Evolutionary conservation across 2,888 invertebrate genomes (phyloP).

Genomic region (Caenorhabditis doughertyi): DNA sequence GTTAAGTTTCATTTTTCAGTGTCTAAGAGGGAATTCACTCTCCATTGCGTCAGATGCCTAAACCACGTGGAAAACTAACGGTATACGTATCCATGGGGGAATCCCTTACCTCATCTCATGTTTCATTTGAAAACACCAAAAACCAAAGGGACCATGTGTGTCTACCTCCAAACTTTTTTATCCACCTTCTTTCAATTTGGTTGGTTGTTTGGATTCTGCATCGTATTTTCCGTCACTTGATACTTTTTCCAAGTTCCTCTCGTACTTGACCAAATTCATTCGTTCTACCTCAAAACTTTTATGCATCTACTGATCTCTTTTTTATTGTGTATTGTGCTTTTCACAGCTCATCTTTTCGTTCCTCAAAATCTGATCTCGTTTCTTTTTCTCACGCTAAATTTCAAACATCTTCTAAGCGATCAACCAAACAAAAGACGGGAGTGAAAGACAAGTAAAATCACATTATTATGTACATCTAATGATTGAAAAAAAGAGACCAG

Average conservation of each 20-base stretch:
- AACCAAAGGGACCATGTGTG: constrained; percentile 22
- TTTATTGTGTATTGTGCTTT: constrained; percentile 18
- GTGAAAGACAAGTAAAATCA: constrained; percentile 56
- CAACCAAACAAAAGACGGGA: constrained; percentile 57
- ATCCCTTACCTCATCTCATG: constrained; percentile 20
- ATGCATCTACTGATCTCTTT: background rate
- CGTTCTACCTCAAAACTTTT: background rate
- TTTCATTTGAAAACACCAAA: constrained; percentile 48
- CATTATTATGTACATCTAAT: constrained; percentile 62
- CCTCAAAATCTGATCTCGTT: constrained; percentile 39
- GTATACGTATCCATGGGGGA: background rate
- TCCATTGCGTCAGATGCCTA: background rate
- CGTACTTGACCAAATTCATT: constrained; percentile 5
- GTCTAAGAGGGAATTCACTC: too few relatives aligned
- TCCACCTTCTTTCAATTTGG: constrained; percentile 10
- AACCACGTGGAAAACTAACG: constrained; percentile 14
- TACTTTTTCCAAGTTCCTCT: constrained; percentile 18
- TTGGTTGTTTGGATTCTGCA: background rate
- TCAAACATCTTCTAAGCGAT: constrained; percentile 64
- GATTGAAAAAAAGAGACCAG: constrained; percentile 59
- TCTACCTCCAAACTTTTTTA: constrained; percentile 29
- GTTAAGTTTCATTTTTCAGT: too few relatives aligned
- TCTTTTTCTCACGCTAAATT: constrained; percentile 57
- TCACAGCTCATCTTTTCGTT: constrained; percentile 40
- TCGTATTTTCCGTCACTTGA: constrained; percentile 49